These are phyloP conservation scores for Sebastes jordani DNA, from an alignment of 2,797 vertebrate genomes.

Conservation along the genomic window DNA sequence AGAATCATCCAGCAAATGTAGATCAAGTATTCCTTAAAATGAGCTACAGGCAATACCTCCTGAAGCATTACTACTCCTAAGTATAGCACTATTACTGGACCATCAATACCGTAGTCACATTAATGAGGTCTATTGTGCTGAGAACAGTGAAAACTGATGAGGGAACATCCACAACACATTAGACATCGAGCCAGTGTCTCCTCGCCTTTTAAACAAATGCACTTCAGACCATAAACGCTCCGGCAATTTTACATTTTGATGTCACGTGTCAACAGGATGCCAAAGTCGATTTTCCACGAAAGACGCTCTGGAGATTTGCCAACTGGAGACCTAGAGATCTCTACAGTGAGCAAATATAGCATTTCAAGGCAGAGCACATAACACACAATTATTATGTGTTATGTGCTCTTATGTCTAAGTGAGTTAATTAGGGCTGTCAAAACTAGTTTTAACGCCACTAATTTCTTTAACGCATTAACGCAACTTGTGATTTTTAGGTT, in stretches of 20 bases:
- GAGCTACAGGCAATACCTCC: slow-evolving; percentile 5
- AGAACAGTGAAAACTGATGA: slow-evolving; percentile 39
- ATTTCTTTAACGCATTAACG: too few species aligned
- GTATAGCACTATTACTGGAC: background rate
- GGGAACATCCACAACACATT: slow-evolving; percentile 3
- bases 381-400: too few species aligned
- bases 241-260: slow-evolving; percentile 12
- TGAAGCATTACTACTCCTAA: slow-evolving; percentile 17
- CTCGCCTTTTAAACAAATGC: background rate
- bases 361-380: slow-evolving; percentile 4
- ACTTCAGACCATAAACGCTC: slow-evolving; percentile 1
- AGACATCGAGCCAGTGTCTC: background rate
- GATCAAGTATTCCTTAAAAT: slow-evolving; percentile 8
- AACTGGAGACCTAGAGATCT: background rate
- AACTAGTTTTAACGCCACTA: too few species aligned
- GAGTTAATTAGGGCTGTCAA: too few species aligned
- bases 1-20: slow-evolving; percentile 1
- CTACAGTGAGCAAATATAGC: background rate
- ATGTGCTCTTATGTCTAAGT: too few species aligned
- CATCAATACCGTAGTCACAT: slow-evolving; percentile 23
- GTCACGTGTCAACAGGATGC: slow-evolving; percentile 7
- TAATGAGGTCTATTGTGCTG: slow-evolving; percentile 45
- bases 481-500: too few species aligned
- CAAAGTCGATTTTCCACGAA: slow-evolving; percentile 22
- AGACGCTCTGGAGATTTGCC: slow-evolving; percentile 12